Evolutionary conservation across 2,888 invertebrate genomes (phyloP), one percentile per base, ranked within the genome.

Genomic region (Odontocolon sp.): DNA sequence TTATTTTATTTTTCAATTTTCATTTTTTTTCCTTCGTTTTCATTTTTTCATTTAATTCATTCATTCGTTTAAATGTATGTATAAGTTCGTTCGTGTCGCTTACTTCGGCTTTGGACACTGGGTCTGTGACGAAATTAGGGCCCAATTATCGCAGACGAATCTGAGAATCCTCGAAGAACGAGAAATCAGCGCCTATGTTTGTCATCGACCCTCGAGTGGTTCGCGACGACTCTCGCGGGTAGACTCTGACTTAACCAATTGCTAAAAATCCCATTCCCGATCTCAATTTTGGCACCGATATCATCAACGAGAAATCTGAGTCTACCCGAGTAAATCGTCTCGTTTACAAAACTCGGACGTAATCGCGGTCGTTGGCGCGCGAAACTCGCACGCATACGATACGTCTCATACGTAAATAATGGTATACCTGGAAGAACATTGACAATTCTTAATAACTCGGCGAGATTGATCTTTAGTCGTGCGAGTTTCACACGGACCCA

Each of bases 31-130:
- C 36, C 38, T 26, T 47, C 54, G 18, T 26, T 61, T 66, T 36
- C 54, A 18, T 40, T 61, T 33, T 26, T 50, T 40, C 23, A 47
- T 50, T 40, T 28, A 11, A 54, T 42, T 61, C 74, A 71, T 71
- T 59, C 74, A 33, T 61, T 54, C 64, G 23, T 71, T 63, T 72
- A 16, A 23, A 31, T 50, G 23, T 75, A 61, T 47, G 50, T 68
- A 50, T 40, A 63, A 80, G 78, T 80, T 76, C 69, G 73, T 75
- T 74, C 70, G 73, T 67, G 79, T 80, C 78, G 64, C 70, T 75
- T 68, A 23, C 52, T 71, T 75, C 72, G 61, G 80, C 74, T 81
- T 74, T 73, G 82, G 79, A 78, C 83, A 80, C 82, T 80, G 78
- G 63, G 16, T 52, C 47, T 54, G 26, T 54, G 75, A 59, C 69